Percentiles rank a stretch among this genome's conserved stretches.
Evolutionary conservation across 2,797 vertebrate species (phyloP).

Genomic region (Hyperoplus immaculatus): DNA sequence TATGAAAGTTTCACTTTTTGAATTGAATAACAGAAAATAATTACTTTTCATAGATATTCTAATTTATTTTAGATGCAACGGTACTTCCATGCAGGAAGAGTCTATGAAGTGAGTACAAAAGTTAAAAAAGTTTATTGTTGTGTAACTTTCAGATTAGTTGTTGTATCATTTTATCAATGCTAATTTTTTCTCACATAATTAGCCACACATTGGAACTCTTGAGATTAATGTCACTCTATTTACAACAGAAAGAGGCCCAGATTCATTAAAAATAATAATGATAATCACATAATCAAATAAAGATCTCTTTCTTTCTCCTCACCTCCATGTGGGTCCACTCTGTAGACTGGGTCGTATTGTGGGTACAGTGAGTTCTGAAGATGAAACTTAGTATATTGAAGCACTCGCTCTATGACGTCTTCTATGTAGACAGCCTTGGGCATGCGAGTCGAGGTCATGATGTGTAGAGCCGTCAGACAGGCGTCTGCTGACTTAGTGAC

Average conservation of each 20-base stretch:
- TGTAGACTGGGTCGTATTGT: conserved; percentile 97
- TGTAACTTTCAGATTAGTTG: background rate
- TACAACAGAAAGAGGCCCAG: background rate
- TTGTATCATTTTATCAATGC: background rate
- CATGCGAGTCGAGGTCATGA: conserved; percentile 98
- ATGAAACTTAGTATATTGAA: conserved; percentile 98
- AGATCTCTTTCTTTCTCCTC: conserved; percentile 19
- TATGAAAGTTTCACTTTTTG: too few species aligned
- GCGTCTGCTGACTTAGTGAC: conserved; percentile 98
- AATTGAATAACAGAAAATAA: too few species aligned
- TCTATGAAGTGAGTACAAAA: background rate
- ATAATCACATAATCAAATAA: background rate
- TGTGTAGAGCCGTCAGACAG: conserved; percentile 96
- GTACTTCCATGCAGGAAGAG: background rate
- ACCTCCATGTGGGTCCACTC: conserved; percentile 97
- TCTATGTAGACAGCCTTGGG: conserved; percentile 99
- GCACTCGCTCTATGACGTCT: conserved; percentile 96
- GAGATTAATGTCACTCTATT: background rate
- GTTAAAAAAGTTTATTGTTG: background rate
- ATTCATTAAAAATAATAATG: background rate
- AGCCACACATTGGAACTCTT: background rate
- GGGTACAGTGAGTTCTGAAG: conserved; percentile 98
- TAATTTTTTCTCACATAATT: background rate
- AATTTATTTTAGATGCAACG: too few species aligned
- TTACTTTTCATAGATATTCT: too few species aligned